These are phyloP conservation scores for Cheilosia grossa DNA, from an alignment of 2,888 invertebrate species.

Conservation along the genomic window DNA sequence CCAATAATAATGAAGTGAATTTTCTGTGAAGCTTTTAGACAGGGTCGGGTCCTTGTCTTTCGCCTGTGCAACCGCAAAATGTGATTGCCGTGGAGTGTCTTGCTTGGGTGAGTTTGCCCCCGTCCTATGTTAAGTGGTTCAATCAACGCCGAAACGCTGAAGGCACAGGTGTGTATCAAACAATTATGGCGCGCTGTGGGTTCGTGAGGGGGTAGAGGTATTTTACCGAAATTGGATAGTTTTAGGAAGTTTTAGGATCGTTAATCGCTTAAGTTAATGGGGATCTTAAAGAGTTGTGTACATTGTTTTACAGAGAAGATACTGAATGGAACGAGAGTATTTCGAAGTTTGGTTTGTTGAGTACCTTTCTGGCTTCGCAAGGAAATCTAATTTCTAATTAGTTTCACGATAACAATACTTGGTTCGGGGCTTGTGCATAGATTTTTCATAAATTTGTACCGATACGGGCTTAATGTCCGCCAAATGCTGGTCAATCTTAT, in stretches of 20 bases:
- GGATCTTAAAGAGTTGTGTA: no score
- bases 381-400: no score
- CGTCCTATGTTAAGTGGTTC: slow-evolving; percentile 42
- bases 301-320: no score
- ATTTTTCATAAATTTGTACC: no score
- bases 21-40: slow-evolving; percentile 29
- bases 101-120: background rate
- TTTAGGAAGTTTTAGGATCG: background rate
- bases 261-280: background rate
- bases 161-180: slow-evolving; percentile 33
- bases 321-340: no score
- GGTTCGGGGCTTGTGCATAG: no score
- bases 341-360: no score
- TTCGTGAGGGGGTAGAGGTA: background rate
- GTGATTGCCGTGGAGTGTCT: slow-evolving; percentile 18
- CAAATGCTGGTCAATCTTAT: no score
- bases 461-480: no score
- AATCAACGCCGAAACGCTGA: slow-evolving; percentile 31
- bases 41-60: slow-evolving; percentile 19
- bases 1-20: slow-evolving; percentile 56
- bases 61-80: slow-evolving; percentile 25
- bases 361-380: no score
- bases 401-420: no score
- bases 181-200: slow-evolving; percentile 15
- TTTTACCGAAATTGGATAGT: background rate